A percentile compares a stretch with the other conserved stretches of the same genome.
Evolutionary conservation across 2,888 invertebrate genomes (phyloP).

Genomic region (Trachelus iudaicus): DNA sequence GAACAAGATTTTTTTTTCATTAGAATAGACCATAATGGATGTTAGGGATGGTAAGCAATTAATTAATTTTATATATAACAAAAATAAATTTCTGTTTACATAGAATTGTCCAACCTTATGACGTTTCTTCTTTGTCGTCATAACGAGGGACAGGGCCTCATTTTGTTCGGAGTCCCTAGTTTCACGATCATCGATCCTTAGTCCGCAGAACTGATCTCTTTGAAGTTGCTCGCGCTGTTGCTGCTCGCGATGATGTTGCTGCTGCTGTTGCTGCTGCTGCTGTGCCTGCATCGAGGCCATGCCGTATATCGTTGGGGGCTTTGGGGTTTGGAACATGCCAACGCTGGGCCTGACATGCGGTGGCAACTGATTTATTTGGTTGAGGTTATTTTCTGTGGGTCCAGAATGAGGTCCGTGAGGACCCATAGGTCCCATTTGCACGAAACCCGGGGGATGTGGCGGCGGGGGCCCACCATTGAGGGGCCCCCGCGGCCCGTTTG

Average conservation of each 20-base stretch:
- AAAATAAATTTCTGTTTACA: not conserved
- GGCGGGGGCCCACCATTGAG: constrained; percentile 63
- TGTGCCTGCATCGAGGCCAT: constrained; percentile 64
- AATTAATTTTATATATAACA: not conserved
- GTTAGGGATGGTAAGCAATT: constrained; percentile 4
- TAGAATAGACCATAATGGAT: not conserved
- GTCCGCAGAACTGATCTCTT: constrained; percentile 57
- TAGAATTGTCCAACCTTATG: constrained; percentile 76
- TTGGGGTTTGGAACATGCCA: constrained; percentile 87
- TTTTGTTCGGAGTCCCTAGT: constrained; percentile 83
- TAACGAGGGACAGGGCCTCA: constrained; percentile 94
- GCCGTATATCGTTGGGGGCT: constrained; percentile 72
- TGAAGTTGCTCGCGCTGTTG: constrained; percentile 59
- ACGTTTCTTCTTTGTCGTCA: constrained; percentile 95
- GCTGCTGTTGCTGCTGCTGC: constrained; percentile 53
- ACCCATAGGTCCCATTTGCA: constrained; percentile 69
- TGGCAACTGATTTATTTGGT: constrained; percentile 70
- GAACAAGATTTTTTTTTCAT: not conserved
- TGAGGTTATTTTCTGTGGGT: constrained; percentile 68
- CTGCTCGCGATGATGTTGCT: constrained; percentile 46
- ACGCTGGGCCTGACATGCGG: constrained; percentile 76
- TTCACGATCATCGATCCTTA: constrained; percentile 59
- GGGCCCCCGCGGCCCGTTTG: constrained; percentile 64
- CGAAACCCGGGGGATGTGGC: constrained; percentile 68
- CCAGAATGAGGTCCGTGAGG: constrained; percentile 58